Evolutionary conservation across 2,113 vertebrate genomes (phyloP).

Genomic region (Daubentonia madagascariensis): DNA sequence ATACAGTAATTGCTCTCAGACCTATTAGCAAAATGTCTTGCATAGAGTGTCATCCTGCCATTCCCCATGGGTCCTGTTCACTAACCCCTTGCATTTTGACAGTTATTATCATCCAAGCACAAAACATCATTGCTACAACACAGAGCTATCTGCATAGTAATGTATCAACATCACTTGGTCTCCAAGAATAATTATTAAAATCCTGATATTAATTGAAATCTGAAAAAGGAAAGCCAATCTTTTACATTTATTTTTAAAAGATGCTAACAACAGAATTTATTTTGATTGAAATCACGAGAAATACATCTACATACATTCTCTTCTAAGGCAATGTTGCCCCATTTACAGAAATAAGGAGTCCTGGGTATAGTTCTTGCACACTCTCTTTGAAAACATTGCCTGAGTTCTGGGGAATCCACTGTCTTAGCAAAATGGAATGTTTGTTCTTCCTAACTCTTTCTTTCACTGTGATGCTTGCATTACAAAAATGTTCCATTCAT

Average conservation of each 20-base stretch:
- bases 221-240: background rate
- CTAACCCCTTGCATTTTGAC: conserved; percentile 78
- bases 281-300: background rate
- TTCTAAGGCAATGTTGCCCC: background rate
- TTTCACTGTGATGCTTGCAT: background rate
- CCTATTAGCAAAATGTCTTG: conserved; percentile 79
- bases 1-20: conserved; percentile 79
- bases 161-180: conserved; percentile 68
- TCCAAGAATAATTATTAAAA: conserved; percentile 47
- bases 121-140: conserved; percentile 72
- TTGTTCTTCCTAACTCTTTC: background rate
- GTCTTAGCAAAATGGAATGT: background rate
- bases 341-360: background rate
- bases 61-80: conserved; percentile 75
- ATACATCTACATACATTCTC: background rate
- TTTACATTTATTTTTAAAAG: conserved; percentile 46
- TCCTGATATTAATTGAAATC: conserved; percentile 18
- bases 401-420: background rate
- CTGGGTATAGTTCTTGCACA: accelerated
- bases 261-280: background rate
- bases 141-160: conserved; percentile 64
- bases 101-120: conserved; percentile 80
- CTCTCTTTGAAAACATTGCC: background rate
- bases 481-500: background rate
- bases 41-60: conserved; percentile 80